Percentiles rank a stretch among this genome's conserved stretches.
These are phyloP conservation scores for Manacus vitellinus DNA, from an alignment of 2,113 vertebrate species.

Conservation along the genomic window DNA sequence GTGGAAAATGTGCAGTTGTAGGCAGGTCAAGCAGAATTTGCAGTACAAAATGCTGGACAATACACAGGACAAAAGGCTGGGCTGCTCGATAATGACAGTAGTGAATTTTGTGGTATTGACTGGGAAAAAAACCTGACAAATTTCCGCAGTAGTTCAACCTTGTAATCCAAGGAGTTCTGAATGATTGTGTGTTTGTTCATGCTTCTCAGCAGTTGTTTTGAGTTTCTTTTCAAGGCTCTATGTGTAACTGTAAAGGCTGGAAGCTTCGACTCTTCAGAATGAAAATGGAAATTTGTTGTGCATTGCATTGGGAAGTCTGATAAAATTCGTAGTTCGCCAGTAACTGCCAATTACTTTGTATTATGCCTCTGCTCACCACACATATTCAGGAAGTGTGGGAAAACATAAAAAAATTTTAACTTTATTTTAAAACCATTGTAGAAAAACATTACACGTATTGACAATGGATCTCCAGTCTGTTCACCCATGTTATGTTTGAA, in stretches of 20 bases:
- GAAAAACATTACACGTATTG: neutral
- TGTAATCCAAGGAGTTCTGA: neutral
- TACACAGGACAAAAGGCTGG: neutral
- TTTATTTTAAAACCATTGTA: neutral
- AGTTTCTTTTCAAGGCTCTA: neutral
- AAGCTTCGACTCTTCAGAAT: neutral
- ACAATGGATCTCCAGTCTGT: neutral
- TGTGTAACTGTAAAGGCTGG: neutral
- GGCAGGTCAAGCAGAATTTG: neutral
- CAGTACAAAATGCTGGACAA: neutral
- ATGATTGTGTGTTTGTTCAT: neutral
- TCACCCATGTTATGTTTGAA: neutral
- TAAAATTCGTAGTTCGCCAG: neutral
- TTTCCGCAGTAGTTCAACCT: neutral
- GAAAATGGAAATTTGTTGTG: neutral
- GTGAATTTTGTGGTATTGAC: neutral
- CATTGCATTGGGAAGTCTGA: neutral
- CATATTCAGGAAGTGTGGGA: neutral
- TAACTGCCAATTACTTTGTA: neutral
- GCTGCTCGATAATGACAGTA: neutral
- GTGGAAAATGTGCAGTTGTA: neutral
- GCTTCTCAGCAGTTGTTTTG: neutral
- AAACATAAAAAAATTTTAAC: neutral
- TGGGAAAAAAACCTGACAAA: neutral
- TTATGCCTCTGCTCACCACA: neutral